Conservation (phyloP, 1,140 invertebrate genomes). For the Ceratosolen solmsi region DNA sequence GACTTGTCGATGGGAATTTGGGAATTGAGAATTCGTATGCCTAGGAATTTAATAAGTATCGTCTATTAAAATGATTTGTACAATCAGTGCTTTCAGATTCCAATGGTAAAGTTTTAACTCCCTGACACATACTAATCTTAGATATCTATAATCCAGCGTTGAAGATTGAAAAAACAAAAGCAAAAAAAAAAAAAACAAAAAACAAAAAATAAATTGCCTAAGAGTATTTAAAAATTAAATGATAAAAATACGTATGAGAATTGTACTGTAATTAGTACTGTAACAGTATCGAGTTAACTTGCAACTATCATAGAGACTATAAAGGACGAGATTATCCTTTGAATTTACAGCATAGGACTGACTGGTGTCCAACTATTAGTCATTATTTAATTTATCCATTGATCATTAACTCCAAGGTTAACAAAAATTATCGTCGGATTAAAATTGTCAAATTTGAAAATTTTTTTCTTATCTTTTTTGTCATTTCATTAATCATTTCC, state of each 20-base stretch:
- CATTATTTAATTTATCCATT: slow-evolving; percentile 1
- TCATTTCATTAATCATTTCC: too few relatives aligned
- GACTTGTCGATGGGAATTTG: slow-evolving; percentile 39
- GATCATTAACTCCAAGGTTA: background rate
- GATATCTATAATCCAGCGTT: slow-evolving; percentile 42
- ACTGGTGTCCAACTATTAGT: slow-evolving; percentile 4
- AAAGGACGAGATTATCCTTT: slow-evolving; percentile 5
- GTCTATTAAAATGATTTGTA: slow-evolving; percentile 24
- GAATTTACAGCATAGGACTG: background rate
- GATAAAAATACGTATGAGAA: slow-evolving; percentile 23
- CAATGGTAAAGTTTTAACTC: slow-evolving; percentile 22
- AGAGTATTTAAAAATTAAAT: slow-evolving; percentile 29
- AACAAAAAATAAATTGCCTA: too few relatives aligned
- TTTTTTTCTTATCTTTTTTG: too few relatives aligned
- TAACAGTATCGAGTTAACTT: slow-evolving; percentile 32
- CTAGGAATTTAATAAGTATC: slow-evolving; percentile 35
- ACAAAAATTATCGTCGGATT: slow-evolving; percentile 18
- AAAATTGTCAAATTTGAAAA: too few relatives aligned
- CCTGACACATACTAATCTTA: slow-evolving; percentile 32
- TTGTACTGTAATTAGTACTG: slow-evolving; percentile 41
- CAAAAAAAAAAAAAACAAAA: too few relatives aligned
- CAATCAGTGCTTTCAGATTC: slow-evolving; percentile 37
- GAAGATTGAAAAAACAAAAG: too few relatives aligned
- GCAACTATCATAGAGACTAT: background rate
- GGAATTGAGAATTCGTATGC: slow-evolving; percentile 48